phyloP scores from a whole-genome alignment of 92 coral and sea anemone species.

The Porites evermanni region DNA sequence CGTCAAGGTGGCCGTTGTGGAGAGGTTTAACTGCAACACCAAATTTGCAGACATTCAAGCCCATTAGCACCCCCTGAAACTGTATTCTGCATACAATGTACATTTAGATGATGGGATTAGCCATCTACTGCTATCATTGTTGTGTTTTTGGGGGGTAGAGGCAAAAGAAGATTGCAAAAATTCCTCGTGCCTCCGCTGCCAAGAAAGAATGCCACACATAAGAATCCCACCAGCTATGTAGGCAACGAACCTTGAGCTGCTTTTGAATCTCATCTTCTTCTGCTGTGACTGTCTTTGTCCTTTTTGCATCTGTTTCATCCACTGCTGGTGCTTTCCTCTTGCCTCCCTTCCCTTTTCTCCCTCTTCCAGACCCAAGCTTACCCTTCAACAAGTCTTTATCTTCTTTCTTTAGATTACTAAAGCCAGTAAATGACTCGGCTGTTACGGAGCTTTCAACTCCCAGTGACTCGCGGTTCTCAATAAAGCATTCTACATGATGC shows the following conservation, averaged over 20 bases:
- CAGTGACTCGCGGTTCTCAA: conserved; percentile 68
- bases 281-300: conserved; percentile 62
- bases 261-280: conserved; percentile 84
- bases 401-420: conserved; percentile 74
- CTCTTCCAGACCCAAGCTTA: conserved; percentile 76
- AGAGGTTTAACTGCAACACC: too few relatives aligned
- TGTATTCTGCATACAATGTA: too few relatives aligned
- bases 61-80: too few relatives aligned
- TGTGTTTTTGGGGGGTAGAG: too few relatives aligned
- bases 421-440: conserved; percentile 90
- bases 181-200: too few relatives aligned
- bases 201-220: too few relatives aligned
- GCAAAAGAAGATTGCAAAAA: too few relatives aligned
- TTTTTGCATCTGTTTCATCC: conserved; percentile 67
- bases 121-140: too few relatives aligned
- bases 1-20: too few relatives aligned
- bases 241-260: conserved; percentile 71
- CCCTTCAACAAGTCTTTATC: conserved; percentile 83
- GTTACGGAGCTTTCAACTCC: conserved; percentile 73
- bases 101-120: too few relatives aligned
- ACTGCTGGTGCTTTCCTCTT: conserved; percentile 71
- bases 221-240: not conserved
- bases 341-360: conserved; percentile 64
- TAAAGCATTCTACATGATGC: conserved; percentile 94
- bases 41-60: too few relatives aligned